Evolutionary conservation across 1,140 invertebrate genomes (phyloP).

Genomic region (Papilio aristodemus): DNA sequence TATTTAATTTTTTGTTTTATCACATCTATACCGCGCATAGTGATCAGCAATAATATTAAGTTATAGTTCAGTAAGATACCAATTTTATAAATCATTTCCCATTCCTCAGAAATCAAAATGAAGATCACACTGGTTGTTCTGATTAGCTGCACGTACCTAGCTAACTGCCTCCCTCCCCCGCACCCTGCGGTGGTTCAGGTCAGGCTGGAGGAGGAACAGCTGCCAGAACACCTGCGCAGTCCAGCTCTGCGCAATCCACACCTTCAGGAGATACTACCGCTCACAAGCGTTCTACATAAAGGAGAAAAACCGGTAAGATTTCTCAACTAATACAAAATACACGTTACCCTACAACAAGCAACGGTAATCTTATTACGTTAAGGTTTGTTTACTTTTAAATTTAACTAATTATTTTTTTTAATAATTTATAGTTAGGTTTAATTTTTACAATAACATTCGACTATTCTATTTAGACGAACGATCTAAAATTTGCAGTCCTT

Average conservation of each 20-base stretch:
- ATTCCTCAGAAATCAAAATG: constrained; percentile 39
- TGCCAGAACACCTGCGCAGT: constrained; percentile 71
- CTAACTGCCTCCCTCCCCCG: constrained; percentile 59
- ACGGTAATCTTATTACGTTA: too few species aligned
- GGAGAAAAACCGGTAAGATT: constrained; percentile 80
- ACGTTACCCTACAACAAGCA: not conserved
- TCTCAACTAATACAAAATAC: not conserved
- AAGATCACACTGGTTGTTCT: constrained; percentile 45
- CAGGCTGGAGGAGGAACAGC: constrained; percentile 66
- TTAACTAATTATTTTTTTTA: too few species aligned
- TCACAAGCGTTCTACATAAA: constrained; percentile 81
- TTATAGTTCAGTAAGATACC: too few species aligned
- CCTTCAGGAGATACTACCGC: constrained; percentile 71
- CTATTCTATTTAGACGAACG: too few species aligned
- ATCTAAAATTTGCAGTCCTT: too few species aligned
- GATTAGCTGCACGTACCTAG: constrained; percentile 45
- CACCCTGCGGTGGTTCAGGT: constrained; percentile 77
- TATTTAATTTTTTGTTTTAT: too few species aligned
- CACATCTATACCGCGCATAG: too few species aligned
- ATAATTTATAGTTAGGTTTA: too few species aligned
- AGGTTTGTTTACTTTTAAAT: too few species aligned
- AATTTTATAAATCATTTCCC: not conserved
- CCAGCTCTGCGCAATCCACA: constrained; percentile 64
- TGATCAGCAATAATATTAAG: too few species aligned
- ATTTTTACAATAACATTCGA: too few species aligned